Conservation (phyloP, 2,113 vertebrate genomes). For the Lepisosteus oculatus region DNA sequence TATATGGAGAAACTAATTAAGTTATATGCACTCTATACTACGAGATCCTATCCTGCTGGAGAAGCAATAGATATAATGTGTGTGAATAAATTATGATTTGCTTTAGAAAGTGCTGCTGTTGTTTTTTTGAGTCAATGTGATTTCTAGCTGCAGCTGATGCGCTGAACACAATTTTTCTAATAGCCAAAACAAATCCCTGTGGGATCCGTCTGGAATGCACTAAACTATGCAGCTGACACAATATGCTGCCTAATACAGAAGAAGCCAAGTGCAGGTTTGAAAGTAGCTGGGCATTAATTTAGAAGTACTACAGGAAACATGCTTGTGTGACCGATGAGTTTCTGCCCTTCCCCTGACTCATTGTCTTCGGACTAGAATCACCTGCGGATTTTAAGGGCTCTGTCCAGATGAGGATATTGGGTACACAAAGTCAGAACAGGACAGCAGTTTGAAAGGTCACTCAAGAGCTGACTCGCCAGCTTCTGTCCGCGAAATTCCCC, state of each 20-base stretch:
- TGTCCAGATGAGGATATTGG: no score
- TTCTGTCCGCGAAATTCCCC: slow-evolving; percentile 25
- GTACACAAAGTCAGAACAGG: no score
- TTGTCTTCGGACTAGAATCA: no score
- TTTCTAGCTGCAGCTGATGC: slow-evolving; percentile 24
- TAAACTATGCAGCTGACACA: slow-evolving; percentile 53
- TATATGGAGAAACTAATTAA: no score
- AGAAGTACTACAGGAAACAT: no score
- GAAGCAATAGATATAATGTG: no score
- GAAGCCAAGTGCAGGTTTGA: slow-evolving; percentile 27
- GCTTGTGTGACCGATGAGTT: no score
- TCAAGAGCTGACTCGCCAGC: not conserved
- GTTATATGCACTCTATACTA: no score
- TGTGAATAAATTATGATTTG: slow-evolving; percentile 14
- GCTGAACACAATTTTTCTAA: slow-evolving; percentile 38
- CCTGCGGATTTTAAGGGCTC: no score
- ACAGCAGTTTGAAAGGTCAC: no score
- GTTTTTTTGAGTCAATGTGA: slow-evolving; percentile 22
- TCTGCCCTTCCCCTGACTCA: no score
- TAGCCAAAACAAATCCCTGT: slow-evolving; percentile 16
- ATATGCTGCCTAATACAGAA: slow-evolving; percentile 32
- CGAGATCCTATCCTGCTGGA: no score
- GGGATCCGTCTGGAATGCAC: slow-evolving; percentile 10
- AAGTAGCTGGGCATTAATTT: not conserved
- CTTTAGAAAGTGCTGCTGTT: slow-evolving; percentile 20